Percentiles rank a stretch among this genome's conserved stretches.
phyloP scores from a whole-genome alignment of 2,113 vertebrate genomes.

The Gavia stellata region DNA sequence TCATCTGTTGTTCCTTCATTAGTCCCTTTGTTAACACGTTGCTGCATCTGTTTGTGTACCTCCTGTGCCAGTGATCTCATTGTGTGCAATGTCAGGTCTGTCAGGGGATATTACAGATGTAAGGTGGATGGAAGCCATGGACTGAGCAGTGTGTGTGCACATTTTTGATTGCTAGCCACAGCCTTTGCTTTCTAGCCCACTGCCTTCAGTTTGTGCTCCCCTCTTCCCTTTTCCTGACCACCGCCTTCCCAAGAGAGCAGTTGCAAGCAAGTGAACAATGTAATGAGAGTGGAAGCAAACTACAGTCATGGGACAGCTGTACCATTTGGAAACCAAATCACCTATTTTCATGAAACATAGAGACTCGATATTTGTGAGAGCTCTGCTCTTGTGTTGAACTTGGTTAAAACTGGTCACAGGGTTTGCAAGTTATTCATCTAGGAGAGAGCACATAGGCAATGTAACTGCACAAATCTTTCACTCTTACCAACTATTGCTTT shows the following conservation, averaged over 20 bases:
- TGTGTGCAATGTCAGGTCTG: background rate
- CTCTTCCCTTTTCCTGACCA: background rate
- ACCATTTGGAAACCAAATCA: background rate
- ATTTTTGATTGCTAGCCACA: background rate
- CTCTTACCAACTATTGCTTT: background rate
- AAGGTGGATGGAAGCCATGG: background rate
- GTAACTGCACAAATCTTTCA: background rate
- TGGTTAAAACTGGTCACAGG: background rate
- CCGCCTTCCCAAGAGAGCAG: background rate
- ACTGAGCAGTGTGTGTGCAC: background rate
- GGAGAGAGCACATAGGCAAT: background rate
- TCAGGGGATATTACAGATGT: background rate
- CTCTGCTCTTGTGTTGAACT: background rate
- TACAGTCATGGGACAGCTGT: background rate
- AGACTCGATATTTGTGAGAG: background rate
- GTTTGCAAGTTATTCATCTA: background rate
- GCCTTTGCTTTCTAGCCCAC: background rate
- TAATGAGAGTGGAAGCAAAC: conserved; percentile 21
- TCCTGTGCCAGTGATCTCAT: background rate
- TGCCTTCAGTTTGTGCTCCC: background rate
- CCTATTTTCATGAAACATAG: background rate
- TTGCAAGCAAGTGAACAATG: background rate
- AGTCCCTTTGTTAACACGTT: background rate
- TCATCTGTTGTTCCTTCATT: background rate
- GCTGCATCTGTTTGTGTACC: background rate